Percentiles rank a stretch among this genome's conserved stretches.
These are phyloP conservation scores for Neodiprion virginianus DNA, from an alignment of 1,140 invertebrate species.

Conservation along the genomic window DNA sequence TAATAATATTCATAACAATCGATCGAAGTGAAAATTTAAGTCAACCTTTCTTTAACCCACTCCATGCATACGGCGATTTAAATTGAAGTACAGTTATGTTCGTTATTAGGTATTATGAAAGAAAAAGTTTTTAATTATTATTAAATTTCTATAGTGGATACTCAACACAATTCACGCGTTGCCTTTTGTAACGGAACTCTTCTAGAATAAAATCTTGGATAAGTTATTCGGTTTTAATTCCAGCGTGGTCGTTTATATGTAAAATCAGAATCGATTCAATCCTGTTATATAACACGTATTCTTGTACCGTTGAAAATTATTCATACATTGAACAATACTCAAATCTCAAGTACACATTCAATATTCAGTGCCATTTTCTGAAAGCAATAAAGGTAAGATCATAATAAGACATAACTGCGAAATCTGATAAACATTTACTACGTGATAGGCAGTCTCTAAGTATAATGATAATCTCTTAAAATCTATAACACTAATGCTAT, in stretches of 20 bases:
- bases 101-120: not conserved
- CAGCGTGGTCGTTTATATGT: not conserved
- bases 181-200: conserved; percentile 53
- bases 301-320: no score
- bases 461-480: not conserved
- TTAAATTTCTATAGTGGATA: conserved; percentile 1
- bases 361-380: conserved; percentile 58
- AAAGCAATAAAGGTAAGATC: conserved; percentile 53
- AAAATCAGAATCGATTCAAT: not conserved
- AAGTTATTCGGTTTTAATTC: not conserved
- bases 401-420: not conserved
- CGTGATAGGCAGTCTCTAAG: conserved; percentile 6
- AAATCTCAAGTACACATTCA: not conserved
- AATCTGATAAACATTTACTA: not conserved
- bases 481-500: not conserved
- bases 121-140: not conserved
- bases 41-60: not conserved
- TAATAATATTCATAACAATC: conserved; percentile 11
- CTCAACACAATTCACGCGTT: conserved; percentile 51
- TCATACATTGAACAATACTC: not conserved
- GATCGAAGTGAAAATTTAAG: not conserved
- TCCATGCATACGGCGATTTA: not conserved
- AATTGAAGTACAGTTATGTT: not conserved
- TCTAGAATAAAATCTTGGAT: not conserved
- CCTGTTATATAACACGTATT: not conserved